phyloP scores from a whole-genome alignment of 2,888 invertebrate species.

The Drosophila yooni region DNA sequence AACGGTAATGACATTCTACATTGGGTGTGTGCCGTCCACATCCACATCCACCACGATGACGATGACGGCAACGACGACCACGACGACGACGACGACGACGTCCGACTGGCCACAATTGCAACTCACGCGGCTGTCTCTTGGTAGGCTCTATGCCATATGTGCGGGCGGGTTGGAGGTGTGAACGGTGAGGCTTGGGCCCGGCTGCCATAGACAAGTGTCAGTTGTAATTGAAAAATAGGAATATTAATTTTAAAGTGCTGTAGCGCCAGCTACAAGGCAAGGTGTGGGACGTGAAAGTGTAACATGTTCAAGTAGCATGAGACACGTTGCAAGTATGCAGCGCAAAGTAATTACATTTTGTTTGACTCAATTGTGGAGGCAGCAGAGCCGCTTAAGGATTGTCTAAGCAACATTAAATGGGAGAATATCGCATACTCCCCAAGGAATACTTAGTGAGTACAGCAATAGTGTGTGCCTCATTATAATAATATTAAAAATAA shows the following conservation, averaged over 20 bases:
- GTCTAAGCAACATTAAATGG: constrained; percentile 7
- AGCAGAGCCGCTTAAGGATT: constrained; percentile 16
- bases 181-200: constrained; percentile 53
- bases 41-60: constrained; percentile 8
- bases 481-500: not conserved
- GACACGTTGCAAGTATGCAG: constrained; percentile 64
- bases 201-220: constrained; percentile 80
- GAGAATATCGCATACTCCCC: not conserved
- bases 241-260: constrained; percentile 77
- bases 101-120: constrained; percentile 56
- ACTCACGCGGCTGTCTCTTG: constrained; percentile 51
- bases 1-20: constrained; percentile 83
- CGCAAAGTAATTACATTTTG: constrained; percentile 72
- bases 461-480: not conserved
- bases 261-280: constrained; percentile 10
- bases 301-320: constrained; percentile 55
- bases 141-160: constrained; percentile 59
- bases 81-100: constrained; percentile 23
- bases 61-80: constrained; percentile 14
- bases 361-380: constrained; percentile 9
- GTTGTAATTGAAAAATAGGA: constrained; percentile 81
- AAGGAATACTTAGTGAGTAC: not conserved
- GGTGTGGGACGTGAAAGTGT: constrained; percentile 34
- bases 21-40: constrained; percentile 73
- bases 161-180: not conserved